Percentiles rank a stretch among this genome's conserved stretches.
Conservation (phyloP, 1,140 invertebrate genomes). For the Oscheius sp. region DNA sequence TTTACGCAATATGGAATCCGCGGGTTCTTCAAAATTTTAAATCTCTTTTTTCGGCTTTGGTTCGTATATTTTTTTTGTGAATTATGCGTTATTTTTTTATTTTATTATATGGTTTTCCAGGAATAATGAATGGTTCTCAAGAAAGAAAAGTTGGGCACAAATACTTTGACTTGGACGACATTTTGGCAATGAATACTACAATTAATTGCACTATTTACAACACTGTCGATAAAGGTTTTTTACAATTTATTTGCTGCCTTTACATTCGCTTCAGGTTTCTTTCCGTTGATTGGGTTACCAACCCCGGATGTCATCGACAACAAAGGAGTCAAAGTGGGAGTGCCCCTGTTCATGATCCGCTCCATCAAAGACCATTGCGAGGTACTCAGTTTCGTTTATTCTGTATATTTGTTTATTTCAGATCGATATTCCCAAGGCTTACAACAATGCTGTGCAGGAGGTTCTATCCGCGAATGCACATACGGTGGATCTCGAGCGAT, state of each 20-base stretch:
- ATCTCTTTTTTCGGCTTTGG: too few species aligned
- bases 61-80: too few species aligned
- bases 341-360: slow-evolving; percentile 1
- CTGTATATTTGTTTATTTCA: background rate
- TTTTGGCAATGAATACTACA: background rate
- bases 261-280: background rate
- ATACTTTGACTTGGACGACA: slow-evolving; percentile 21
- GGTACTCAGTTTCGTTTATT: background rate
- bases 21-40: too few species aligned
- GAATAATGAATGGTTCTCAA: too few species aligned
- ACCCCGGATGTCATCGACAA: background rate
- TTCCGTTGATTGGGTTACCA: background rate
- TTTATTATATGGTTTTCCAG: too few species aligned
- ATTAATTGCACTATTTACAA: slow-evolving; percentile 11
- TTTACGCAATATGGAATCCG: too few species aligned
- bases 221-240: background rate
- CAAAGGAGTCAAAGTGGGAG: background rate
- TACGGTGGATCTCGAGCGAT: background rate
- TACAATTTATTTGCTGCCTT: background rate
- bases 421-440: slow-evolving; percentile 20
- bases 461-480: slow-evolving; percentile 3
- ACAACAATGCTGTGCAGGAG: slow-evolving; percentile 9
- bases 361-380: background rate
- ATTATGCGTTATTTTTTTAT: too few species aligned
- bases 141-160: too few species aligned